These are phyloP conservation scores for Odocoileus hemionus DNA, from an alignment of 2,113 vertebrate genomes.

Conservation along the genomic window DNA sequence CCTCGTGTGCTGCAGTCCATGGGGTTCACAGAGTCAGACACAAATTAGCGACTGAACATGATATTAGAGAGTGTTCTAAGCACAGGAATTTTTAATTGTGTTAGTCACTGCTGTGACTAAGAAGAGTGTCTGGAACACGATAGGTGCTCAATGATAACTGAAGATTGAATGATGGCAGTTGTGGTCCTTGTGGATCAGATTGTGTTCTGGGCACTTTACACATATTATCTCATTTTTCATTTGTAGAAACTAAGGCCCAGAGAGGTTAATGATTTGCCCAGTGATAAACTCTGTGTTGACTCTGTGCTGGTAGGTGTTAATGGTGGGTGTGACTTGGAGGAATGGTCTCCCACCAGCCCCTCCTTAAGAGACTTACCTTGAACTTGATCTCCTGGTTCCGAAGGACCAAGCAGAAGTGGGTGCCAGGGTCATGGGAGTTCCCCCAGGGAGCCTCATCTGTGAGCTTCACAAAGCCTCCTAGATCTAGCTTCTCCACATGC, in stretches of 20 bases:
- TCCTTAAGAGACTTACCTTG: constrained; percentile 71
- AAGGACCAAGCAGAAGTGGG: constrained; percentile 75
- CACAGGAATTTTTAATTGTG: background rate
- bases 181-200: background rate
- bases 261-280: background rate
- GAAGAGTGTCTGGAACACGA: background rate
- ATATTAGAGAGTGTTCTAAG: background rate
- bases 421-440: constrained; percentile 56
- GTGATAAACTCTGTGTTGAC: rapidly evolving
- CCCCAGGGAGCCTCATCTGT: constrained; percentile 67
- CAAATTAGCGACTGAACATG: background rate
- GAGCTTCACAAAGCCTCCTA: constrained; percentile 77
- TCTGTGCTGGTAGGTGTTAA: background rate
- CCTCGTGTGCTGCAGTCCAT: background rate
- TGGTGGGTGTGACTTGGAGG: background rate
- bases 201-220: background rate
- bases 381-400: constrained; percentile 76
- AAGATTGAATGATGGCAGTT: background rate
- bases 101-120: background rate
- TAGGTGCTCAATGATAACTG: background rate
- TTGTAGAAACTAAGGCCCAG: background rate
- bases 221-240: background rate
- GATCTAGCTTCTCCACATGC: constrained; percentile 85
- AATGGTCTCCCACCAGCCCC: background rate
- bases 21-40: background rate